A percentile compares a stretch with the other conserved stretches of the same genome.
Evolutionary conservation across 1,140 invertebrate genomes (phyloP).

Genomic region (Drosophila saltans): DNA sequence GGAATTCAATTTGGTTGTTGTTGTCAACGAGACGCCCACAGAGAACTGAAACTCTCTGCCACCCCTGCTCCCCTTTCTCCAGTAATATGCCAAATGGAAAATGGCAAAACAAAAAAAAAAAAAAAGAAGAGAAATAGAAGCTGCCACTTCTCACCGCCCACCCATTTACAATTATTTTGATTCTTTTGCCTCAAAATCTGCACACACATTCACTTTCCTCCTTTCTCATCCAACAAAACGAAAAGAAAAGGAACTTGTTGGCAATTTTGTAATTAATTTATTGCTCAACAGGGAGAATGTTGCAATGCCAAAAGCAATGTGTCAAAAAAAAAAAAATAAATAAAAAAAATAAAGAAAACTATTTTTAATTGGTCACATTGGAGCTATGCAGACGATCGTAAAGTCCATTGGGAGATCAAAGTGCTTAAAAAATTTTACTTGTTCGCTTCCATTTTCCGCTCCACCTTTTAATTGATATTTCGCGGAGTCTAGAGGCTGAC

Average conservation of each 20-base stretch:
- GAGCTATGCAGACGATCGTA: constrained; percentile 54
- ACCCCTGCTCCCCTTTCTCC: not conserved
- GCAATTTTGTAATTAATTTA: constrained; percentile 77
- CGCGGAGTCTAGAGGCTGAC: constrained; percentile 64
- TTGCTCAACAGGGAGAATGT: constrained; percentile 49
- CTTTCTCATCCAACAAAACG: not conserved
- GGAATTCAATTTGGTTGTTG: constrained; percentile 62
- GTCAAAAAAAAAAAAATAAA: constrained; percentile 39
- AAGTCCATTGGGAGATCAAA: constrained; percentile 68
- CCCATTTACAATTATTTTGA: constrained; percentile 7
- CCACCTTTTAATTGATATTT: constrained; percentile 73
- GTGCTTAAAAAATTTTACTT: constrained; percentile 39
- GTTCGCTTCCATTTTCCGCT: constrained; percentile 65
- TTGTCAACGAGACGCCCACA: constrained; percentile 55
- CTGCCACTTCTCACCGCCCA: constrained; percentile 12
- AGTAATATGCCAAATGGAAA: constrained; percentile 6
- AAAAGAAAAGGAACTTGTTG: not conserved
- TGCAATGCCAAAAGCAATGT: constrained; percentile 58
- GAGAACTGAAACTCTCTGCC: not conserved
- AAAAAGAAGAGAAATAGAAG: constrained; percentile 3
- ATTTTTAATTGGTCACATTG: constrained; percentile 71
- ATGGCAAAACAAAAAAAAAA: not conserved
- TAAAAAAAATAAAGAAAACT: constrained; percentile 41
- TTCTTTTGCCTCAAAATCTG: constrained; percentile 19
- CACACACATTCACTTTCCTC: not conserved